phyloP scores from a whole-genome alignment of 2,113 vertebrate species.

The Anarrhichthys ocellatus region DNA sequence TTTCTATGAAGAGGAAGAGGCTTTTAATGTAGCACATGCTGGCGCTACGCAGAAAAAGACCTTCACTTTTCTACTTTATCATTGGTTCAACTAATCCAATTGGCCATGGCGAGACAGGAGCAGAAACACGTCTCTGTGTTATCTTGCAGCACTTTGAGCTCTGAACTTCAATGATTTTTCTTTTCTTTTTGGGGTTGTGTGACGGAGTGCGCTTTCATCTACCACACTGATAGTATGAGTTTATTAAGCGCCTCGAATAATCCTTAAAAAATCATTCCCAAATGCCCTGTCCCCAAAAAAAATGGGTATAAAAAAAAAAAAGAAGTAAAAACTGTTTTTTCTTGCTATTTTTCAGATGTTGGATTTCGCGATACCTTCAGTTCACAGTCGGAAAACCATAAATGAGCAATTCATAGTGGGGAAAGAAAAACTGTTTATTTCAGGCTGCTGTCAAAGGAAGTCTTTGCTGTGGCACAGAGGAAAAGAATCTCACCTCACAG shows the following conservation, averaged over 20 bases:
- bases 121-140: constrained; percentile 65
- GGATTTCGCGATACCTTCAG: constrained; percentile 24
- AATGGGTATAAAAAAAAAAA: constrained; percentile 30
- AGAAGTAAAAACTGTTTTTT: constrained; percentile 18
- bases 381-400: constrained; percentile 28
- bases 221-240: constrained; percentile 52
- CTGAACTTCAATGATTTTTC: constrained; percentile 71
- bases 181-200: constrained; percentile 38
- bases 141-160: constrained; percentile 66
- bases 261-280: constrained; percentile 60
- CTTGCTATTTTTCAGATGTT: constrained; percentile 26
- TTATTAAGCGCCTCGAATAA: constrained; percentile 69
- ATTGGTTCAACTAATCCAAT: constrained; percentile 79
- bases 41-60: constrained; percentile 56
- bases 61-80: constrained; percentile 64
- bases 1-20: constrained; percentile 53
- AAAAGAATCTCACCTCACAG: constrained; percentile 13
- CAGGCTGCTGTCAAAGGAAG: constrained; percentile 22
- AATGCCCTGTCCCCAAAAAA: constrained; percentile 44
- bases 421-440: constrained; percentile 24
- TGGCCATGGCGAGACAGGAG: constrained; percentile 65
- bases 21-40: constrained; percentile 74
- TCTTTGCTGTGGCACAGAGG: constrained; percentile 16
- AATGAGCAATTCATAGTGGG: constrained; percentile 21
- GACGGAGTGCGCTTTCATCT: constrained; percentile 70